These are phyloP conservation scores for Latheticus oryzae DNA, from an alignment of 2,888 invertebrate genomes.

Conservation along the genomic window DNA sequence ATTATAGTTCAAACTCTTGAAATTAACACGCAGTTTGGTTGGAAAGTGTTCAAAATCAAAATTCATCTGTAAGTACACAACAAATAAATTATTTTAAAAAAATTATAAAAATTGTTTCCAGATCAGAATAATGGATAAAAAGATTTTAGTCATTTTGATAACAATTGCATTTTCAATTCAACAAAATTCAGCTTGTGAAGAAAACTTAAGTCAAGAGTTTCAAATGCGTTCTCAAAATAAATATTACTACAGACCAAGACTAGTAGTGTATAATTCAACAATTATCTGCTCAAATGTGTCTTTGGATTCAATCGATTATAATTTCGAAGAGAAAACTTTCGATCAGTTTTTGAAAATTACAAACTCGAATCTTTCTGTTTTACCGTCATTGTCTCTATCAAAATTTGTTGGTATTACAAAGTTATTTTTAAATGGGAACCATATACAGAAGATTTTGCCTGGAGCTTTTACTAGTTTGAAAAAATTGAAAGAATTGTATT, in stretches of 20 bases:
- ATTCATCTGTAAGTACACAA: too few relatives aligned
- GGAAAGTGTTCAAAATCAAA: too few relatives aligned
- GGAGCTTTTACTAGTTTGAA: conserved; percentile 1
- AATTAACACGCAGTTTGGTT: too few relatives aligned
- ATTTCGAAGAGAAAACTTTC: neutral
- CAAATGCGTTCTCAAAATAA: too few relatives aligned
- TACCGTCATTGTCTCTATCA: neutral
- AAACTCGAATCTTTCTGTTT: neutral
- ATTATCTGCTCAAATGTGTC: neutral
- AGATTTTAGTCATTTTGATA: too few relatives aligned
- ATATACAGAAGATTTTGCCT: neutral
- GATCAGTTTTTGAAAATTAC: conserved; percentile 1
- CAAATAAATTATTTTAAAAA: too few relatives aligned
- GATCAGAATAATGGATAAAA: too few relatives aligned
- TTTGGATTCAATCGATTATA: neutral
- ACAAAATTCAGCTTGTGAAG: too few relatives aligned
- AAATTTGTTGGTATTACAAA: neutral
- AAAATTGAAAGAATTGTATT: neutral
- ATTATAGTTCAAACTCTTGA: too few relatives aligned
- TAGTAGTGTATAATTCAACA: neutral
- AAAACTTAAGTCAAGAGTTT: too few relatives aligned
- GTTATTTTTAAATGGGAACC: neutral
- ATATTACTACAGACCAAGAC: neutral
- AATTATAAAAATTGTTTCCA: too few relatives aligned
- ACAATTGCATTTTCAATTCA: too few relatives aligned